Base-by-base conservation (phyloP, 2,888 invertebrate genomes). In the Drosophila tripunctata region DNA sequence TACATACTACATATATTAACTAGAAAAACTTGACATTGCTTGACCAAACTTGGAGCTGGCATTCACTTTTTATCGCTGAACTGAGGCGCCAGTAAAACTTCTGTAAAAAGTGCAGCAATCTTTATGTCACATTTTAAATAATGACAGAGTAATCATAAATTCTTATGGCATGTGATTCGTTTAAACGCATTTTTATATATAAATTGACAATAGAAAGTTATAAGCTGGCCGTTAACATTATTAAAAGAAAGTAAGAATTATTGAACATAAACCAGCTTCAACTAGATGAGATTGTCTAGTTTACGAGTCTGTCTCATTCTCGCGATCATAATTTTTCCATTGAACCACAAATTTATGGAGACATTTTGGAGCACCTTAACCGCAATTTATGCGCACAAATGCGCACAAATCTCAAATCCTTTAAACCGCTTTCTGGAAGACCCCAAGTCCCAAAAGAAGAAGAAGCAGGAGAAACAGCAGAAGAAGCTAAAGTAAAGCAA, bases 11-110 rank as follows among this genome's bases (percentile, higher is more conserved):
- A 45, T 43, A 45, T 43, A 36, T 65, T 62, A 45, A 51, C 43
- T 43, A 31, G 61, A 73, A 71, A 84, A 84, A 84, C 84, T 84
- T 80, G 79, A 84, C 79, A 84, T 84, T 84, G 84, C 70, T 64
- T 51, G 72, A 66, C 75, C 78, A 76, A 74, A 73, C 65, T 47
- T 43, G 67, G 15, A 56, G 62, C 24, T 55, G 82, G 57, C 80
- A 84, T 80, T 80, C 84, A 80, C 80, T 84, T 84, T 83, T 83
- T 67, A 57, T 69, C 47, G 50, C 17, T 24, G 19, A 30, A 31
- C 15, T 8, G 14, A 14, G 67, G 50, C 68, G 67, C 68, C 48
- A 60, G 44, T 8, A 27, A 27, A 36, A 8, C 15, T 8, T 3
- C 10, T 10, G 27, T 31, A 54, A 70, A 56, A 63, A 57, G 44